Evolutionary conservation across 2,888 invertebrate genomes (phyloP), one percentile per base, ranked within the genome.

Genomic region (Zaprionus obscuricornis): DNA sequence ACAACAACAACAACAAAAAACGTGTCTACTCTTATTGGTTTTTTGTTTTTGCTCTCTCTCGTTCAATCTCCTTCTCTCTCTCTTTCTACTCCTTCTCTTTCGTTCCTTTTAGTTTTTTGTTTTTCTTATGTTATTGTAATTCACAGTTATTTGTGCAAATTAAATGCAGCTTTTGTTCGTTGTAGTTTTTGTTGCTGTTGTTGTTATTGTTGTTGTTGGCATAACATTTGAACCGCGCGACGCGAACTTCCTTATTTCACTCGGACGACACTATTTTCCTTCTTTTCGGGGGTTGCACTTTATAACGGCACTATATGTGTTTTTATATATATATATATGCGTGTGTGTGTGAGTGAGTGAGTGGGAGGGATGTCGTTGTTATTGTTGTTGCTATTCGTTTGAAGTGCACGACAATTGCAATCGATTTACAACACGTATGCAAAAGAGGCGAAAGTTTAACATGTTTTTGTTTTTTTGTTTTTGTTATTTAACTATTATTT

Each of bases 171-270:
- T 79, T 75, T 66, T 58, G 37, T 14, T 49, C 17, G 47, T 50
- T 51, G 55, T 39, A 40, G 26, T 47, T 69, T 55, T 33, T 46
- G n/a, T n/a, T n/a, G n/a, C n/a, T 36, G 29, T 24, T 22, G 46
- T 26, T 39, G 22, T 39, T 18, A 42, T 49, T 24, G 22, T 18
- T 31, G 18, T 42, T 51, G 60, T 64, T 67, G 76, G 84, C 66
- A 50, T 64, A 77, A 74, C 83, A 85, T 78, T 78, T 85, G 85
- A 78, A 85, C 78, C 75, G 42, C 37, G 16, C 24, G 20, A 3
- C 33, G 33, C 43, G 78, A 76, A 81, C 84, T 81, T 84, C 82
- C 76, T 84, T 63, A 59, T 74, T 67, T 50, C 54, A 36, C 20
- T 42, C 37, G 45, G 34, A 51, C 47, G 34, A 67, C 67, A 72